A percentile compares a stretch with the other conserved stretches of the same genome.
Evolutionary conservation across 2,113 vertebrate genomes (phyloP).

Genomic region (Ceyx melanurus): DNA sequence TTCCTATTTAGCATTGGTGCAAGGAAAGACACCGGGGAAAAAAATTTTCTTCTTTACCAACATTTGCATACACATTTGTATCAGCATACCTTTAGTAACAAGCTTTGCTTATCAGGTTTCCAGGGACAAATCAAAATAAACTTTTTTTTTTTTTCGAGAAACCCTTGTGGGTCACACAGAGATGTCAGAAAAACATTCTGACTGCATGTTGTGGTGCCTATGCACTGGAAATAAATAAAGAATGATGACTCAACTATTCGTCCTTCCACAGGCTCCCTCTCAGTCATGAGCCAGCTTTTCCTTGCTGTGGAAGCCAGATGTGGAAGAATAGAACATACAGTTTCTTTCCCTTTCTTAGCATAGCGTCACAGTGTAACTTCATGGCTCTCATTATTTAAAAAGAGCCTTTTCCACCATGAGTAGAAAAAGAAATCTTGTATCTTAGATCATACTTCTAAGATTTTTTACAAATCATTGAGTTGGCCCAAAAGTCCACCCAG

Average conservation of each 20-base stretch:
- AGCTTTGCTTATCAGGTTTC: not conserved
- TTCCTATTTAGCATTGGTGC: not conserved
- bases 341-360: not conserved
- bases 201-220: fast-evolving
- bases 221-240: not conserved
- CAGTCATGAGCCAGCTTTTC: not conserved
- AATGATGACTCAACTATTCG: not conserved
- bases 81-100: not conserved
- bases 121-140: not conserved
- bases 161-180: not conserved
- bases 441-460: not conserved
- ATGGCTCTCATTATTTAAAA: not conserved
- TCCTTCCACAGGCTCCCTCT: not conserved
- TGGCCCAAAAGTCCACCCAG: not conserved
- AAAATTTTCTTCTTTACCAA: not conserved
- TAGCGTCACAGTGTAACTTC: not conserved
- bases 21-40: not conserved
- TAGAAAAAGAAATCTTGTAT: not conserved
- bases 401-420: fast-evolving
- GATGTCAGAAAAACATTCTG: not conserved
- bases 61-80: not conserved
- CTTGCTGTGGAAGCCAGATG: not conserved
- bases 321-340: not conserved
- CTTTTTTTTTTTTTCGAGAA: not conserved
- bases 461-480: not conserved